Evolutionary conservation across 2,113 vertebrate species (phyloP).

Genomic region (Carassius gibelio): DNA sequence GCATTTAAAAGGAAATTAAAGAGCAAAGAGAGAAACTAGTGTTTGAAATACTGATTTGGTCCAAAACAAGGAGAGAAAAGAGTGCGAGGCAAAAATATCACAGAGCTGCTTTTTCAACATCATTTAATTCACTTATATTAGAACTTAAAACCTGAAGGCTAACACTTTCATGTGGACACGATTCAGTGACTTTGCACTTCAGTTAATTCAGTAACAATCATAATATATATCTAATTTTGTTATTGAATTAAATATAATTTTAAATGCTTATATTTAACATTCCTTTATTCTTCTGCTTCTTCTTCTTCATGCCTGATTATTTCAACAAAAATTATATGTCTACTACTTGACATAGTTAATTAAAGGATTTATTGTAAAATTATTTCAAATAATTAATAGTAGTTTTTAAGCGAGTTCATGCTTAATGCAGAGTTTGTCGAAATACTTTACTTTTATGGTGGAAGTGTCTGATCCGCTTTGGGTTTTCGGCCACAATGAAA

Average conservation of each 20-base stretch:
- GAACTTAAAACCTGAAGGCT: constrained; percentile 50
- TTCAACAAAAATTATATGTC: neutral
- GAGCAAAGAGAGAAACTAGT: neutral
- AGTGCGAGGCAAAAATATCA: constrained; percentile 54
- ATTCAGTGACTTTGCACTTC: neutral
- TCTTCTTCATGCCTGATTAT: neutral
- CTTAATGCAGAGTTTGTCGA: constrained; percentile 48
- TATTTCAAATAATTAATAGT: neutral
- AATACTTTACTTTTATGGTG: constrained; percentile 41
- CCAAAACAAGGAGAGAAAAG: constrained; percentile 25
- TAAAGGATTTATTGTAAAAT: neutral
- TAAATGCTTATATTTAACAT: neutral
- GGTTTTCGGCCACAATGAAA: constrained; percentile 64
- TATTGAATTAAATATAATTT: neutral
- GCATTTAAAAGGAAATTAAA: constrained; percentile 7
- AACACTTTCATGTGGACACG: neutral
- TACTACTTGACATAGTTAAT: neutral
- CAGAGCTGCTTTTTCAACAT: constrained; percentile 11
- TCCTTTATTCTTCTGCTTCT: neutral
- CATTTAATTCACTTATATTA: constrained; percentile 15
- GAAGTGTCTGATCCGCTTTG: constrained; percentile 44
- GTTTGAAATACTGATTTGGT: constrained; percentile 56
- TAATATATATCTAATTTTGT: neutral
- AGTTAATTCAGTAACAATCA: neutral
- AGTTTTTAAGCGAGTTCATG: neutral